Base-by-base conservation (phyloP, 2,113 vertebrate species). In the Lonchura striata region DNA sequence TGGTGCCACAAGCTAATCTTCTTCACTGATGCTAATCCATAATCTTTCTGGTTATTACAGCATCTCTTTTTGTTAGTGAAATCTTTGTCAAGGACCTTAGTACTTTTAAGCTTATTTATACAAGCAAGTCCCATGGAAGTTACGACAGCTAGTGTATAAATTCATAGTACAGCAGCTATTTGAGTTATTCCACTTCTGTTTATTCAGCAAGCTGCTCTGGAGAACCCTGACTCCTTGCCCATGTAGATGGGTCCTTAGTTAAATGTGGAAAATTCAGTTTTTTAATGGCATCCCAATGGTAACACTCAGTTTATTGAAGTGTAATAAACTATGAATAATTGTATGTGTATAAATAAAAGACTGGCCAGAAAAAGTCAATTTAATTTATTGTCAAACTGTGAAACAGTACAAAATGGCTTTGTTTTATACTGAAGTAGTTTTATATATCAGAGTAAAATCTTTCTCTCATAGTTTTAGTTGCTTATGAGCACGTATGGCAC, bases 251-350 rank as follows among this genome's bases (percentile, higher is more conserved):
- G 22, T 75, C 53, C 61, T 56, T 91, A 70, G 39, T 86, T 80
- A 95, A 85, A 92, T 90, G 71, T 82, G 82, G 54, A 76, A 89
- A 60, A n/a, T 31, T n/a, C 31, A 9, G 42, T 65, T 41, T 82
- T 86, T 94, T 31, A 69, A 70, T 88, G 37, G 56, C 60, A 78
- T 81, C 52, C 47, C 28, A 4, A 59, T 92, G 49, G 52, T 86
- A 94, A 84, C 35, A 42, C 21, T 77, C n/a, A 52, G 72, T 68
- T 96, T 92, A 76, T 30, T 79, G 47, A 69, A 92, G 49, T 39
- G 28, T 92, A 93, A 92, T 95, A 90, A 90, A 41, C 44, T 44
- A 41, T 53, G 81, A 91, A 44, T 94, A 94, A 95, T 68, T 78
- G 56, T 37, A 12, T 61, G 25, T 61, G 15, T 60, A 47, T 93